Conservation (phyloP, 2,888 invertebrate species). For the Notodonta dromedarius region DNA sequence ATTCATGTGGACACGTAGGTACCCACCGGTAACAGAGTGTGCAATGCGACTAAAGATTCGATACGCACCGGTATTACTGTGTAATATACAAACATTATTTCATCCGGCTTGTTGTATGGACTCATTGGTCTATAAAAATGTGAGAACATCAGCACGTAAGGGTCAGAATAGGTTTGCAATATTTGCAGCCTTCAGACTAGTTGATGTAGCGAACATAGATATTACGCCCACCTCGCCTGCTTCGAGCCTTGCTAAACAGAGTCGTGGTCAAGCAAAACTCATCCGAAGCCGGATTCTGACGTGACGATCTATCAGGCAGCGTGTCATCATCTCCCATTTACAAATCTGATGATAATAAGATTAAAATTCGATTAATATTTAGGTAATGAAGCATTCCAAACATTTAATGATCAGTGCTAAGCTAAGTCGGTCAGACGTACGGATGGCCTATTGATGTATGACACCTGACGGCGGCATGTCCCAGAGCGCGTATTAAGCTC, state of each 20-base stretch:
- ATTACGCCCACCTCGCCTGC: no score
- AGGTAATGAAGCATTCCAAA: background rate
- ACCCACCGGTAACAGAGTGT: slow-evolving; percentile 50
- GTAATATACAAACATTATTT: slow-evolving; percentile 25
- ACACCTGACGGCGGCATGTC: background rate
- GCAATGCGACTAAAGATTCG: slow-evolving; percentile 44
- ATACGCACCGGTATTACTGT: slow-evolving; percentile 35
- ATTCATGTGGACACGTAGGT: slow-evolving; percentile 66
- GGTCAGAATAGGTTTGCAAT: no score
- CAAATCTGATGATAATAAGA: background rate
- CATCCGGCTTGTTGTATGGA: background rate
- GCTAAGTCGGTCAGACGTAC: slow-evolving; percentile 1
- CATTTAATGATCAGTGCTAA: background rate
- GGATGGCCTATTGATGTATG: slow-evolving; percentile 1
- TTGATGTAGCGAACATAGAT: no score
- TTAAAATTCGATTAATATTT: background rate
- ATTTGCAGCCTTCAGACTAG: no score
- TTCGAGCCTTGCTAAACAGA: no score
- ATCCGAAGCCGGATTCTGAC: no score
- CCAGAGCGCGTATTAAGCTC: background rate
- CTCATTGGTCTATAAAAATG: background rate
- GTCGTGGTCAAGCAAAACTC: no score
- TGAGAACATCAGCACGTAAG: no score
- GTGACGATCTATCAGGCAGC: no score
- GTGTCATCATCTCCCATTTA: no score